Base-by-base conservation (phyloP, 2,797 vertebrate species). In the Ciconia nigra region DNA sequence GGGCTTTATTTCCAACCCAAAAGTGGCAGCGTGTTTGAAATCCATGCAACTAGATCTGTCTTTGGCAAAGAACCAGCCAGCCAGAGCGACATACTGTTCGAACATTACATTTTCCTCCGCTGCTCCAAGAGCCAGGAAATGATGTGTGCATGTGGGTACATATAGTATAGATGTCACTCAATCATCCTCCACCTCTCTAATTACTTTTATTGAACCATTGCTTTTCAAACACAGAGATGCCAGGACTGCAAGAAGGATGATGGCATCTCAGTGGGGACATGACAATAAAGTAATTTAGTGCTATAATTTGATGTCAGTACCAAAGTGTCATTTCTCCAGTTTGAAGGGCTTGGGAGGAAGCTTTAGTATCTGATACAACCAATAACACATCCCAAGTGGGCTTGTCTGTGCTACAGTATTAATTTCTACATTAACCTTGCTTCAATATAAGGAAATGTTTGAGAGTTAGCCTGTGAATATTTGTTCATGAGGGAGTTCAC, bases 151-250 rank as follows among this genome's bases (percentile, higher is more conserved):
- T 79, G 73, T 71, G 77, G 46, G 47, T 95, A 63, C 87, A 25
- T 63, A 35, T 5, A 81, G 52, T 78, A 92, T 42, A 97, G 82
- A 94, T 91, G 93, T 92, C 97, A 97, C 33, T 96, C 93, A 97
- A 47, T 96, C 87, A 96, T 63, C 72, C 84, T 92, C 35, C 89
- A 97, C 90, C 78, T 97, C 47, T 93, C 84, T 94, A 97, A 96
- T 93, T 96, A 93, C 96, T 91, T 90, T 95, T 93, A 96, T 69
- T 86, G 58, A 97, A 80, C 12, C 67, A 22, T 13, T 76, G 47
- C 66, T 96, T 96, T 94, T 83, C 61, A 89, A 93, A 93, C 8
- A 59, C 51, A 73, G 79, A 90, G 71, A 94, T 78, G 80, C 85
- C 67, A 93, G 65, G 74, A 19, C 19, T 82, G n/a, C 51, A 80